Evolutionary conservation across 2,113 vertebrate genomes (phyloP).

Genomic region (Oxyura jamaicensis): DNA sequence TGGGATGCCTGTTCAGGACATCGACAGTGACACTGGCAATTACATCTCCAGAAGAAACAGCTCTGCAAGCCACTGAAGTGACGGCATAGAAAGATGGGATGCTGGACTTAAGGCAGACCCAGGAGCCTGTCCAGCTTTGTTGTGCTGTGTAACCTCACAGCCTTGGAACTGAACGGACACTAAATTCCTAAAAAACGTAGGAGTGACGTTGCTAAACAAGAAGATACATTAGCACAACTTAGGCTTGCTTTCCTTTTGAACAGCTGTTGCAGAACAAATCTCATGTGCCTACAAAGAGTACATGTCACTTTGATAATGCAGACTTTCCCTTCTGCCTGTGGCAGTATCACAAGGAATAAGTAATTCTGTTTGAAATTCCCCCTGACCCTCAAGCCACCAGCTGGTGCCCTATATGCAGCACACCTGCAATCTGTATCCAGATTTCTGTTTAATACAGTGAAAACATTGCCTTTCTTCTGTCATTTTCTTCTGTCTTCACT

Average conservation of each 20-base stretch:
- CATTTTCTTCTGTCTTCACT: background rate
- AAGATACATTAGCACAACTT: background rate
- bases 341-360: background rate
- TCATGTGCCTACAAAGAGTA: background rate
- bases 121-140: background rate
- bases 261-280: background rate
- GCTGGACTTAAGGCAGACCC: background rate
- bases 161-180: background rate
- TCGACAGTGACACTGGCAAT: background rate
- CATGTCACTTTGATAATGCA: background rate
- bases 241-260: background rate
- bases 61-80: background rate
- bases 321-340: background rate
- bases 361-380: background rate
- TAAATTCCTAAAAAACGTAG: background rate
- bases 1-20: background rate
- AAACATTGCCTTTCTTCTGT: background rate
- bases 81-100: background rate
- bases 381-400: conserved; percentile 12
- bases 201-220: background rate
- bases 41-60: background rate
- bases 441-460: background rate
- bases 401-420: background rate
- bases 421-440: background rate
- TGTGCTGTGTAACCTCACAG: background rate